Evolutionary conservation across 2,888 invertebrate genomes (phyloP), one percentile per base, ranked within the genome.

Genomic region (Sinhomidia bicolor): DNA sequence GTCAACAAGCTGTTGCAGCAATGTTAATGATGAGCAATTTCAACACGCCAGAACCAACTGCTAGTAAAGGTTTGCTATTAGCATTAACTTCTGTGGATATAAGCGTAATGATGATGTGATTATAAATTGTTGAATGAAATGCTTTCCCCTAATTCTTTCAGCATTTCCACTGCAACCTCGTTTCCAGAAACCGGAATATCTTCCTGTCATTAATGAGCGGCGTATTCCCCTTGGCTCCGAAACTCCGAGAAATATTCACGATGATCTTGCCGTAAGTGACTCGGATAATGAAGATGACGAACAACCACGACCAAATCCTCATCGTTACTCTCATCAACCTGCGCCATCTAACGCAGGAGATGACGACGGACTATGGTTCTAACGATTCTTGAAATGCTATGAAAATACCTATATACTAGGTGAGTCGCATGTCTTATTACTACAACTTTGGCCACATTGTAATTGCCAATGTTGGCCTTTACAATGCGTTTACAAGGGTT

Each of bases 201-300:
- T 82, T 23, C 71, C 89, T 5, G 32, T 23, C 23, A 54, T 84
- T 5, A 80, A 85, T 23, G 81, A 85, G 65, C 41, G 79, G 47
- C 12, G 89, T 89, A 74, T 86, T 14, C 62, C 71, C 89, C 93
- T 94, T 4, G 93, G 94, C 65, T 93, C 94, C 91, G 92, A 93
- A 78, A 94, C 94, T 12, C 68, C 87, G 82, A 74, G 91, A 65
- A 89, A 90, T 78, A 62, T 93, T 88, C 71, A 94, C 94, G 90
- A 96, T 95, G 92, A 96, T 96, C 81, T 97, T 85, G 96, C 96
- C 32, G 96, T 97, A 47, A 96, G 96, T 41, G 97, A 97, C 92
- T 96, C 96, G 88, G 97, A 96, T 79, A 96, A 96, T 89, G 96
- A 96, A 91, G 92, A 91, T 29, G 93, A 93, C 6, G 92, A 92